Evolutionary conservation across 2,797 vertebrate species (phyloP).

Genomic region (Astyanax mexicanus): DNA sequence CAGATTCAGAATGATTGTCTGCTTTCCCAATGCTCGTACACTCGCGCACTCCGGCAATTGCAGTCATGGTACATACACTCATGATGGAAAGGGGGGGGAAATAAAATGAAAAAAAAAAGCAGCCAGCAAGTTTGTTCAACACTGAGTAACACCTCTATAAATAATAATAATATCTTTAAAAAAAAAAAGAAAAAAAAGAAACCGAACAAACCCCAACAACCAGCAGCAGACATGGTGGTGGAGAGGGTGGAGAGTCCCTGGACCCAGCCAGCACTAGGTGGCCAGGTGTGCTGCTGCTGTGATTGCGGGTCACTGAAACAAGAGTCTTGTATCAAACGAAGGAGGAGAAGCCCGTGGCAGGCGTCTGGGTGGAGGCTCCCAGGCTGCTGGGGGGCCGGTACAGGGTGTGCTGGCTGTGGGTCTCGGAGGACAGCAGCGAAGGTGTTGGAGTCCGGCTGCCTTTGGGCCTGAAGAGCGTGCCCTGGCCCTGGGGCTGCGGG

Average conservation of each 20-base stretch:
- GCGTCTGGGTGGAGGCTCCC: constrained; percentile 87
- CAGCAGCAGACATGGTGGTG: constrained; percentile 64
- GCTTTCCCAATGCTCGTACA: constrained; percentile 67
- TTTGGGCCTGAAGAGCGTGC: constrained; percentile 93
- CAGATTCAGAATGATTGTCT: constrained; percentile 83
- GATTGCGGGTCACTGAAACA: constrained; percentile 56
- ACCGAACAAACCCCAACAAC: constrained; percentile 65
- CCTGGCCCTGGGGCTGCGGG: constrained; percentile 84
- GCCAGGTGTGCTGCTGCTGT: constrained; percentile 63
- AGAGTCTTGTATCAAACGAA: constrained; percentile 90
- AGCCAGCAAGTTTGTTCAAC: constrained; percentile 60
- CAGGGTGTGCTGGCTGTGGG: constrained; percentile 89
- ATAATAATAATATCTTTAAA: constrained; percentile 48
- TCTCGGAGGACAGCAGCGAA: constrained; percentile 83
- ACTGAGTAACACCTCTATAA: constrained; percentile 69
- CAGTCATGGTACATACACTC: constrained; percentile 27
- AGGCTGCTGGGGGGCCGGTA: constrained; percentile 96
- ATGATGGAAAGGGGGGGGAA: constrained; percentile 13
- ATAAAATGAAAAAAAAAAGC: constrained; percentile 33
- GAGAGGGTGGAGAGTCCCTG: constrained; percentile 57
- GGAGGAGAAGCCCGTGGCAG: constrained; percentile 95
- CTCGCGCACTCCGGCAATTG: constrained; percentile 59
- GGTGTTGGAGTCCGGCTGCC: constrained; percentile 97
- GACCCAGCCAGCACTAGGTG: too few relatives aligned
- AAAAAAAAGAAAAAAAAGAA: constrained; percentile 61